Evolutionary conservation across 2,113 vertebrate species (phyloP).

Genomic region (Archilochus colubris): DNA sequence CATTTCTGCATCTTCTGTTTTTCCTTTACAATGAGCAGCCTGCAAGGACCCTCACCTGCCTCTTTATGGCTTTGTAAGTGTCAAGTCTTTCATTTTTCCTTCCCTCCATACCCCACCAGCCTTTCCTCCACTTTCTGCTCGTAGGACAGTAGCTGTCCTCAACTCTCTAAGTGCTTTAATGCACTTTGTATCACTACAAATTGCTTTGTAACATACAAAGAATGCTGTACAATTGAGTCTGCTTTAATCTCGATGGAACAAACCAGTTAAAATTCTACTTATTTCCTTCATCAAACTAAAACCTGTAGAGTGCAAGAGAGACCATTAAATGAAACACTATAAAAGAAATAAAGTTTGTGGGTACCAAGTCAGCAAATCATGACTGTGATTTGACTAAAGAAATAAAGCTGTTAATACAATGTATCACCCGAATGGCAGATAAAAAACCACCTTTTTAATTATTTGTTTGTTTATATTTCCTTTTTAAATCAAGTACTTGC

Average conservation of each 20-base stretch:
- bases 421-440: not conserved
- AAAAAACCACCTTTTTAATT: not conserved
- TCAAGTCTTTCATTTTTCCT: conserved; percentile 9
- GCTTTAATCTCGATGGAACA: conserved; percentile 28
- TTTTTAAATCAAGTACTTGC: not conserved
- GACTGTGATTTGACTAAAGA: conserved; percentile 27
- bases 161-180: conserved; percentile 24
- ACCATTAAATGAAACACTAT: conserved; percentile 50
- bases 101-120: not conserved
- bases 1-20: not conserved
- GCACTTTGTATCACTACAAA: conserved; percentile 16
- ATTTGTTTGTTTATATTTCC: not conserved
- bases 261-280: conserved; percentile 55
- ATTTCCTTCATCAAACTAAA: conserved; percentile 61
- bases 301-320: conserved; percentile 42
- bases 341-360: conserved; percentile 48
- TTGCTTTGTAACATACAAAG: not conserved
- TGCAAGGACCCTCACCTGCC: conserved; percentile 40
- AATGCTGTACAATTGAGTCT: not conserved
- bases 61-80: conserved; percentile 39
- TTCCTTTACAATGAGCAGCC: not conserved
- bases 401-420: conserved; percentile 17
- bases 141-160: conserved; percentile 47
- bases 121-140: not conserved
- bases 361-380: conserved; percentile 48